phyloP scores from a whole-genome alignment of 1,140 invertebrate species.

The Anoplolepis gracilipes region DNA sequence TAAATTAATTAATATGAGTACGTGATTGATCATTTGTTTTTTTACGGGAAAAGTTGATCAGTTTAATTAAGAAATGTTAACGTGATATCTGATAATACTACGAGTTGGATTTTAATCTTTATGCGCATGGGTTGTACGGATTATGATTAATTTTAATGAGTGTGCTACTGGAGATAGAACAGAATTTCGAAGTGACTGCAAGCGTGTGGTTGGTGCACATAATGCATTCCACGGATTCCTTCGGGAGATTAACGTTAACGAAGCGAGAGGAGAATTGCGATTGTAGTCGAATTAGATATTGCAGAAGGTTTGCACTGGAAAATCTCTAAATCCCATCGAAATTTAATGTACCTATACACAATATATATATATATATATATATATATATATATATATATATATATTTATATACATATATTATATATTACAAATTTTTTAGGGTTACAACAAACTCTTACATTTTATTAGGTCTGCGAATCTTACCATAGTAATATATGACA shows the following conservation, averaged over 20 bases:
- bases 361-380: too few relatives aligned
- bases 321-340: neutral
- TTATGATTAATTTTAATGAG: constrained; percentile 48
- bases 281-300: constrained; percentile 18
- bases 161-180: constrained; percentile 28
- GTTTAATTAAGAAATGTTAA: neutral
- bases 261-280: constrained; percentile 51
- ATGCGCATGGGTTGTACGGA: neutral
- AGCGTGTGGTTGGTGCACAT: constrained; percentile 25
- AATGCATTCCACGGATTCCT: constrained; percentile 56
- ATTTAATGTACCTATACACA: constrained; percentile 15
- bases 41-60: neutral
- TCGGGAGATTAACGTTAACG: constrained; percentile 52
- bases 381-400: too few relatives aligned
- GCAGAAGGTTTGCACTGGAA: constrained; percentile 3
- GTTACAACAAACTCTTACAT: neutral
- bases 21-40: neutral
- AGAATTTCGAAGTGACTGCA: constrained; percentile 55
- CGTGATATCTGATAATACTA: too few relatives aligned
- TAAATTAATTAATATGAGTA: constrained; percentile 15
- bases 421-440: neutral
- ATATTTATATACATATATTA: neutral
- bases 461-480: neutral
- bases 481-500: neutral
- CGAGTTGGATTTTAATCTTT: constrained; percentile 13